These are phyloP conservation scores for Platerodrilus igneus DNA, from an alignment of 2,888 invertebrate genomes.

Conservation along the genomic window DNA sequence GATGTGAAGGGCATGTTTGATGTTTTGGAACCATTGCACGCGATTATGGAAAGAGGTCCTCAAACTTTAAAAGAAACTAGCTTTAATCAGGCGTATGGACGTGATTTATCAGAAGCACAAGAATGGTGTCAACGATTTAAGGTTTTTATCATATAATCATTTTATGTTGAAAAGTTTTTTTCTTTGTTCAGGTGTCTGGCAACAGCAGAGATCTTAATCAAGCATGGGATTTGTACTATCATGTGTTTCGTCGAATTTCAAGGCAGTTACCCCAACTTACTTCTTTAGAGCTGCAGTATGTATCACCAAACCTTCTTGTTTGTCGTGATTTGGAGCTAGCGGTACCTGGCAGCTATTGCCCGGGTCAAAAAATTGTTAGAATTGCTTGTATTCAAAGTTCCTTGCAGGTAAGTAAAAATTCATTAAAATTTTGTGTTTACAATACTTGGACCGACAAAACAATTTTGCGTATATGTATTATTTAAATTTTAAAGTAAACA, in stretches of 20 bases:
- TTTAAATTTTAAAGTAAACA: neutral
- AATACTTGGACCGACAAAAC: neutral
- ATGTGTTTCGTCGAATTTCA: constrained; percentile 94
- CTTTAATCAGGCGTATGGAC: constrained; percentile 92
- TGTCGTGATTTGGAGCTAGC: constrained; percentile 93
- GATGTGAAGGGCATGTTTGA: constrained; percentile 97
- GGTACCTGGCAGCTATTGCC: constrained; percentile 96
- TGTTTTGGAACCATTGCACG: constrained; percentile 89
- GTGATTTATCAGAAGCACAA: constrained; percentile 89
- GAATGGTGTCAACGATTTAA: constrained; percentile 93
- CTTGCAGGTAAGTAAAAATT: constrained; percentile 62
- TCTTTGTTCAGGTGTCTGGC: constrained; percentile 65
- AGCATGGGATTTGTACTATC: constrained; percentile 99
- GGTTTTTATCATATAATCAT: constrained; percentile 42
- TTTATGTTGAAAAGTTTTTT: no score
- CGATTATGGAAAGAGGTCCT: constrained; percentile 89
- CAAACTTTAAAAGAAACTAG: constrained; percentile 95
- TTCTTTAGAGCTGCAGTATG: constrained; percentile 88
- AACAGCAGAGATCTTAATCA: constrained; percentile 90
- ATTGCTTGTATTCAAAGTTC: constrained; percentile 89
- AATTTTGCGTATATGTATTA: neutral
- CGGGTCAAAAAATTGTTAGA: constrained; percentile 81
- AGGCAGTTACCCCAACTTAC: constrained; percentile 90
- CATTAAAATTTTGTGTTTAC: neutral
- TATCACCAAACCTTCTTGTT: constrained; percentile 84